phyloP scores from a whole-genome alignment of 2,113 vertebrate species.

The Ranitomeya variabilis region DNA sequence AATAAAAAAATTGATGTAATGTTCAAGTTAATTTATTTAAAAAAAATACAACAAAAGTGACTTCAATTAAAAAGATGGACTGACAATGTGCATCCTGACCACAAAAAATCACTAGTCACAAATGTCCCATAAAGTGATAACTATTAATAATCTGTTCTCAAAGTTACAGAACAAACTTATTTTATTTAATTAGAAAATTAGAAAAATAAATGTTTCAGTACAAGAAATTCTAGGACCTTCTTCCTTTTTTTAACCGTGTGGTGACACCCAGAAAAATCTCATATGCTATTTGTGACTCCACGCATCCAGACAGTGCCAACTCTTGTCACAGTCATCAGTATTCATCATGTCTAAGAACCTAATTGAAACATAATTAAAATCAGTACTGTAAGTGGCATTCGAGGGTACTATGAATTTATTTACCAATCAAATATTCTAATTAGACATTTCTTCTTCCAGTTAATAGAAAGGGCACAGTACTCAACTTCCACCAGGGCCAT shows the following conservation, averaged over 20 bases:
- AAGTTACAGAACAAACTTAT: too few species aligned
- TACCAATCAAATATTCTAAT: constrained; percentile 59
- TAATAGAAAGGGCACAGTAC: constrained; percentile 52
- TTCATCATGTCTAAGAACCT: constrained; percentile 40
- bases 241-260: neutral
- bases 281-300: neutral
- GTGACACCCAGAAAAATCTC: constrained; percentile 1
- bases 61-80: too few species aligned
- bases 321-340: constrained; percentile 43
- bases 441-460: constrained; percentile 29
- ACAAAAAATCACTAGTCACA: too few species aligned
- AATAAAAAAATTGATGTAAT: too few species aligned
- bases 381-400: constrained; percentile 50
- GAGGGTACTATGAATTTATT: constrained; percentile 55
- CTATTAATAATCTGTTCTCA: too few species aligned
- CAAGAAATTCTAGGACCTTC: neutral
- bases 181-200: neutral
- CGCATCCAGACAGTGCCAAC: constrained; percentile 18
- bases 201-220: neutral
- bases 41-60: too few species aligned
- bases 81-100: too few species aligned
- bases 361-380: constrained; percentile 57
- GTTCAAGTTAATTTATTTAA: too few species aligned
- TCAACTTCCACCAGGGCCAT: constrained; percentile 41
- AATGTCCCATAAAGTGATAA: too few species aligned